Base-by-base conservation (phyloP, 1,140 invertebrate species). In the Vanessa tameamea region DNA sequence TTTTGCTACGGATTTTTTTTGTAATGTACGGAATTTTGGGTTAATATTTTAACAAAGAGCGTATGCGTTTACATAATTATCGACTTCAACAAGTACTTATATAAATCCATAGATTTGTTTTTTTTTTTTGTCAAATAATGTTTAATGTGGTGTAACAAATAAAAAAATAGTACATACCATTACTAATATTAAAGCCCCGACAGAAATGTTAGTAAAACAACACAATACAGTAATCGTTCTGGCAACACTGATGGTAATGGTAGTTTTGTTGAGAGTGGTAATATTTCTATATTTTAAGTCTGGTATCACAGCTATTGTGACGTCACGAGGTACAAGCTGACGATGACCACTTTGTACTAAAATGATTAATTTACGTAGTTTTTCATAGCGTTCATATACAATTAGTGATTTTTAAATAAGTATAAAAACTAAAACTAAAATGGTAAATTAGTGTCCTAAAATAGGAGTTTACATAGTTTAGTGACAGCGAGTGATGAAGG, bases 401-500 rank as follows among this genome's bases (percentile, higher is more conserved):
- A 79, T 83, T 83, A 79, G 83, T 84, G 82, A 82, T 89, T 87
- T 43, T 84, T 78, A 73, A 82, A 86, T 79, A 83, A 79, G 76
- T 76, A 66, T 77, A 84, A 79, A 84, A 77, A 69, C 65, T 80
- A 87, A 87, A 87, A 85, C 86, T 73, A 71, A 71, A 77, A 77
- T 85, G 85, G 84, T 75, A 83, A 77, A 78, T 83, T 76, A 70
- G 80, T 80, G 81, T 78, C 75, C 77, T 82, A 80, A 78, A 79
- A 59, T 59, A 59, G 23, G 11, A 83, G 71, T 75, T 78, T 81
- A 77, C 81, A 81, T 89, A 88, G 86, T 84, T 84, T 85, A 83
- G 86, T 89, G 87, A 82, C 82, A 80, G 82, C 85, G 80, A 89
- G 87, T 89, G 83, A 89, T 87, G 87, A 85, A 88, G 84, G 83